phyloP scores from a whole-genome alignment of 2,797 vertebrate genomes.

The Macroramphosus scolopax region DNA sequence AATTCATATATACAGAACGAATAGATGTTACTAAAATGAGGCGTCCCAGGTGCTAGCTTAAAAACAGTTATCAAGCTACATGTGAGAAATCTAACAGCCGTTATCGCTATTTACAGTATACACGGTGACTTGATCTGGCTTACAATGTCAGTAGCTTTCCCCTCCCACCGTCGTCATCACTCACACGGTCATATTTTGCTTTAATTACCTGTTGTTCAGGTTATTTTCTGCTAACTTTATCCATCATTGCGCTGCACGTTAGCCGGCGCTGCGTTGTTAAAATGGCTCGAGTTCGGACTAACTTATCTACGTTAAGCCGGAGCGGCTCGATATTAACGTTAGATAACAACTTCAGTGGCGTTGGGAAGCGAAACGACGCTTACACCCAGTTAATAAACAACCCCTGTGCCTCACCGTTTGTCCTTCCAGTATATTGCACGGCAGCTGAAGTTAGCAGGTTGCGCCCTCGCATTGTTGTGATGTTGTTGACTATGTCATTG shows the following conservation, averaged over 20 bases:
- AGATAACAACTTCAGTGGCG: neutral
- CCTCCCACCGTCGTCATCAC: neutral
- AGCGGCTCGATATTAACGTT: neutral
- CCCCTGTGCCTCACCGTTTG: neutral
- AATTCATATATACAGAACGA: no score
- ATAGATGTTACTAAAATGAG: no score
- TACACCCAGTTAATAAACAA: neutral
- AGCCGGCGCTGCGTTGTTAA: neutral
- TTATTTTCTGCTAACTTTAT: neutral
- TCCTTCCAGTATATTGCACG: neutral
- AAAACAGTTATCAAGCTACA: no score
- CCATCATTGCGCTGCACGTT: neutral
- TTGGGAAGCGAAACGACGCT: neutral
- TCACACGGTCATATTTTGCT: neutral
- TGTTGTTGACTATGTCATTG: conserved; percentile 53
- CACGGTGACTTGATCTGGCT: neutral
- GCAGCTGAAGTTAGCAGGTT: conserved; percentile 6
- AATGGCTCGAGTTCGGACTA: neutral
- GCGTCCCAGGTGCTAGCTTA: no score
- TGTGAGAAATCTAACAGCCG: neutral
- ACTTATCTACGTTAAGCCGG: no score
- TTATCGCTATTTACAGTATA: neutral
- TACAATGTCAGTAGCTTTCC: neutral
- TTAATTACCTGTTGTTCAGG: neutral
- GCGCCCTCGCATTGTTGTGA: conserved; percentile 18